Evolutionary conservation across 1,140 invertebrate genomes (phyloP), one percentile per base, ranked within the genome.

Genomic region (Drosophila fuyamai): DNA sequence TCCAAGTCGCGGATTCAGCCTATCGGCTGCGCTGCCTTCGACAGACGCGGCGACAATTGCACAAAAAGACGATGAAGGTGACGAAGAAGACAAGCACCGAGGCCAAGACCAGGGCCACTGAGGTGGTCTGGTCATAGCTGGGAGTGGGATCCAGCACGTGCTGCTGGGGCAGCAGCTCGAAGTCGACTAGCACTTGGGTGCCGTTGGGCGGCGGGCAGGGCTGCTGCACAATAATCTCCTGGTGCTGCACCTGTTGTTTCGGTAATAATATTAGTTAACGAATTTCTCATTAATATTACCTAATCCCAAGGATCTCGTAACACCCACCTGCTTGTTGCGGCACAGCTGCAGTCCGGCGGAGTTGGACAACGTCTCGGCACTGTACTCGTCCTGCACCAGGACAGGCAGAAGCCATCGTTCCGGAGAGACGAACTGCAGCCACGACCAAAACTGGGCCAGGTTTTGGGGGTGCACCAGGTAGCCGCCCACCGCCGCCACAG

Each of bases 181-280:
- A 95, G 86, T 95, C 95, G 29, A 93, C 91, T 36, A 97, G 92
- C 13, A 96, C 95, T 83, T 96, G 94, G 4, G 94, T 95, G n/a
- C 96, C 96, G 80, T 97, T 96, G 0, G 95, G 95, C 4, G 94
- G 94, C 12, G 96, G 96, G 88, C 96, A 97, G 4, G 95, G 94
- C 16, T 95, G 94, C 86, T 96, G 96, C 18, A 97, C 95, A 78
- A 97, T 97, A 40, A 97, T 97, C 81, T 97, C 96, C 90, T 96
- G 95, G 68, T 95, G 95, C 81, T 96, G 96, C 36, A 96, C 94
- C 94, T 97, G 46, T 50, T 65, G 65, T 14, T 18, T 14, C 3
- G 1, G 32, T 4, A 4, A 5, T 1, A 29, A 50, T 7, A 40
- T 4, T 9, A 41, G 35, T 38, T 43, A 5, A 23, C 23, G 23